A percentile compares a stretch with the other conserved stretches of the same genome.
These are phyloP conservation scores for Parazoanthus atlanticus DNA, from an alignment of 92 coral and sea anemone genomes.

Conservation along the genomic window DNA sequence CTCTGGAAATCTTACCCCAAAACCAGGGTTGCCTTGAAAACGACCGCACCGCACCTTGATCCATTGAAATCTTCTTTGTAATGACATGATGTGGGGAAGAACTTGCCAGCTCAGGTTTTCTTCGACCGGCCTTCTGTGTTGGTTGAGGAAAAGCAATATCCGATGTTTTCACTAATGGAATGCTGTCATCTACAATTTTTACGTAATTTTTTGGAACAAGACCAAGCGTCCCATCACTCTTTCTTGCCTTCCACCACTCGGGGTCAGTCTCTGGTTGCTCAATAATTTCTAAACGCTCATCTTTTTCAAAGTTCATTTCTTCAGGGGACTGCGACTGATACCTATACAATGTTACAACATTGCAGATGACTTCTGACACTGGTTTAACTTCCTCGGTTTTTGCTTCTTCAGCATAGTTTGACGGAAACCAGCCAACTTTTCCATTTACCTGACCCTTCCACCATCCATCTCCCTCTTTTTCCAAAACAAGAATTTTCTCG, in stretches of 20 bases:
- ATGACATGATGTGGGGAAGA: conserved; percentile 30
- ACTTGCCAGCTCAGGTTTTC: conserved; percentile 33
- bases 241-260: conserved; percentile 96
- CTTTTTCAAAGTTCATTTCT: conserved; percentile 89
- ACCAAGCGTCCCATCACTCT: conserved; percentile 83
- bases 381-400: conserved; percentile 33
- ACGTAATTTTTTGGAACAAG: conserved; percentile 97
- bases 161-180: conserved; percentile 37
- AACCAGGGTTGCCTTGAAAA: conserved; percentile 83
- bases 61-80: conserved; percentile 48
- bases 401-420: conserved; percentile 76
- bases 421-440: conserved; percentile 93
- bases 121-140: background rate
- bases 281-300: conserved; percentile 81
- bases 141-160: conserved; percentile 40
- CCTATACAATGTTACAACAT: conserved; percentile 82
- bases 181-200: conserved; percentile 64
- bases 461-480: conserved; percentile 97
- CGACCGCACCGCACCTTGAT: conserved; percentile 15
- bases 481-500: conserved; percentile 82
- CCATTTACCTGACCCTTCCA: conserved; percentile 87
- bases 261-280: conserved; percentile 95
- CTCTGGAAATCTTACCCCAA: conserved; percentile 92
- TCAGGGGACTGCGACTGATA: conserved; percentile 80
- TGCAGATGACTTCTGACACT: conserved; percentile 61